Percentiles rank a stretch among this genome's conserved stretches.
Conservation (phyloP, 2,888 invertebrate species). For the Tipula unca region DNA sequence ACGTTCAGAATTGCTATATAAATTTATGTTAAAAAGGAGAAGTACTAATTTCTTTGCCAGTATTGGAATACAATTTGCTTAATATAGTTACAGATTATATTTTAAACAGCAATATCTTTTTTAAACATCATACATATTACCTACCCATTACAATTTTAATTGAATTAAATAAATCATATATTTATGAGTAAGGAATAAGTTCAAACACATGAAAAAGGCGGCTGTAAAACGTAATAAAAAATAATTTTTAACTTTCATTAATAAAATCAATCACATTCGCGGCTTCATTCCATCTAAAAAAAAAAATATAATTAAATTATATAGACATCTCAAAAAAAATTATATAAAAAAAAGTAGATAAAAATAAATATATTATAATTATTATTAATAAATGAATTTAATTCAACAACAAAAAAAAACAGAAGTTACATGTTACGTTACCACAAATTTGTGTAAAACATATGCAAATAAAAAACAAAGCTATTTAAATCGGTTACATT, state of each 20-base stretch:
- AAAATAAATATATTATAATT: neutral
- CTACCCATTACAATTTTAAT: neutral
- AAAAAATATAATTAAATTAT: conserved; percentile 14
- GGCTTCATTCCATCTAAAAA: conserved; percentile 16
- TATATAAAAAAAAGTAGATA: neutral
- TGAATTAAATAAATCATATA: neutral
- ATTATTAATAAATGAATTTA: neutral
- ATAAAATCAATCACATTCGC: neutral
- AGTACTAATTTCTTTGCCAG: no score
- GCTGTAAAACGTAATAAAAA: neutral
- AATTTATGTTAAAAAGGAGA: no score
- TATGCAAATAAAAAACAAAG: neutral
- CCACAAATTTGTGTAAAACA: neutral
- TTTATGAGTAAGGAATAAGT: neutral
- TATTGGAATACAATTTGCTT: neutral
- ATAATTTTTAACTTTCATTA: neutral
- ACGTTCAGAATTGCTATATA: neutral
- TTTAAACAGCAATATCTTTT: neutral
- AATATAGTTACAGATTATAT: neutral
- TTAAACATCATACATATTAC: neutral
- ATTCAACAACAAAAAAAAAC: conserved; percentile 1
- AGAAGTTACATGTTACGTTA: conserved; percentile 2
- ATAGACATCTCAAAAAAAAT: neutral
- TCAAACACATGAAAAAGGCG: neutral
- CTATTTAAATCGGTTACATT: conserved; percentile 1